Conservation (phyloP, 2,888 invertebrate species). For the Philereme transversata region DNA sequence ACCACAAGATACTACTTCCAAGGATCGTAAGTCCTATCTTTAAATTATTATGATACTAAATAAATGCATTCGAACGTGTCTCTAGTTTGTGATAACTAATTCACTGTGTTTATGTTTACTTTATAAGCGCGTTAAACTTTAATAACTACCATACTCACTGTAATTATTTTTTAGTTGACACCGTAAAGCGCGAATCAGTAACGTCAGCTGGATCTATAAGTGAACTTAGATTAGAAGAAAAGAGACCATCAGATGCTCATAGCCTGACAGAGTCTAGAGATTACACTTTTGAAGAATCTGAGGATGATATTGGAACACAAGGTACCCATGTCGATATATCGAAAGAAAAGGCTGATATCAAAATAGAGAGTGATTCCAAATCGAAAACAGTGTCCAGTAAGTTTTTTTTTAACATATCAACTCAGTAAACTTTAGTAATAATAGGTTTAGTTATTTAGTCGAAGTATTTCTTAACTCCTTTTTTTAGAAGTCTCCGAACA, state of each 20-base stretch:
- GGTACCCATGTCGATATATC: conserved; percentile 69
- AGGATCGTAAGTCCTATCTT: conserved; percentile 13
- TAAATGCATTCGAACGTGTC: too few relatives aligned
- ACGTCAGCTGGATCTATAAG: conserved; percentile 74
- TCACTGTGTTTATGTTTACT: too few relatives aligned
- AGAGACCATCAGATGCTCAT: conserved; percentile 77
- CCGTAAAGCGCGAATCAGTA: conserved; percentile 72
- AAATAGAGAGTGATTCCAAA: conserved; percentile 58
- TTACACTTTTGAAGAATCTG: conserved; percentile 81
- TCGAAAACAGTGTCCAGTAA: conserved; percentile 50
- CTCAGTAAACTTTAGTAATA: too few relatives aligned
- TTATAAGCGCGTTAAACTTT: too few relatives aligned
- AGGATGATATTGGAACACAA: conserved; percentile 77
- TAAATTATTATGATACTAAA: not conserved
- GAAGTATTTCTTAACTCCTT: not conserved
- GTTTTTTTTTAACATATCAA: conserved; percentile 30
- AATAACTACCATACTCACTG: too few relatives aligned
- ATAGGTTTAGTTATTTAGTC: too few relatives aligned
- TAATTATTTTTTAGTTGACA: conserved; percentile 50
- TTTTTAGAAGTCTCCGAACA: conserved; percentile 50
- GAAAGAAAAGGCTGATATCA: conserved; percentile 61
- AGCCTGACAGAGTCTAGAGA: conserved; percentile 79
- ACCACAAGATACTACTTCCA: conserved; percentile 4
- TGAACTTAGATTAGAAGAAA: conserved; percentile 76
- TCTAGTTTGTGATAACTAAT: too few relatives aligned